Base-by-base conservation (phyloP, 23 tunicate species). In the Trididemnum nubilum region DNA sequence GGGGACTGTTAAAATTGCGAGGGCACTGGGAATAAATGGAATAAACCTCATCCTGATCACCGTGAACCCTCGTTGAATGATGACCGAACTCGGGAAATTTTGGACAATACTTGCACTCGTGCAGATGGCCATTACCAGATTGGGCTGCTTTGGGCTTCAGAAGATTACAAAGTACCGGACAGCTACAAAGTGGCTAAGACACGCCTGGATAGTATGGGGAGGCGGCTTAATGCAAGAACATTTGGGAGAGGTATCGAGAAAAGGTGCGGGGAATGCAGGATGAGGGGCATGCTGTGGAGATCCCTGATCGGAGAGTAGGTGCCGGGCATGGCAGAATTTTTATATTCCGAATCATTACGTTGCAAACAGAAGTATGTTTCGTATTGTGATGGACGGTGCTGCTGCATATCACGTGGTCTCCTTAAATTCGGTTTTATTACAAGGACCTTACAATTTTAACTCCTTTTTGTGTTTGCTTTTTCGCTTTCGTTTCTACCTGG, bases 371-470 rank as follows among this genome's bases (percentile, higher is more conserved):
- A 63, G 23, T 4, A 63, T 15, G 69, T 63, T 63, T 63, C 69
- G 28, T 23, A 23, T 63, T 63, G 69, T 63, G 19, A 63, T 63
- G 28, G 69, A 63, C 23, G 19, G 28, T 18, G 69, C 28, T 19
- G 69, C 69, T 12, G 18, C 57, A 12, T 49, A 49, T 49, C 57
- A 49, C 12, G 57, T 12, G 57, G 57, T 49, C 18, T 49, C 57
- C 12, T 49, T 49, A 49, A 63, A 63, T 23, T 18, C 69, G 19
- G 69, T 63, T 63, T 28, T 63, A 4, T 28, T 63, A 23, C 69
- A 23, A 23, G 69, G 69, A 19, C 28, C 69, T 63, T 24, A 63
- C 69, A 63, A 63, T 63, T 63, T 63, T 15, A 63, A 23, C 69
- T 63, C 69, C 69, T 23, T 63, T 7, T 28, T 63, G 4, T 24